Conservation (phyloP, 2,113 vertebrate genomes). For the Carassius gibelio region DNA sequence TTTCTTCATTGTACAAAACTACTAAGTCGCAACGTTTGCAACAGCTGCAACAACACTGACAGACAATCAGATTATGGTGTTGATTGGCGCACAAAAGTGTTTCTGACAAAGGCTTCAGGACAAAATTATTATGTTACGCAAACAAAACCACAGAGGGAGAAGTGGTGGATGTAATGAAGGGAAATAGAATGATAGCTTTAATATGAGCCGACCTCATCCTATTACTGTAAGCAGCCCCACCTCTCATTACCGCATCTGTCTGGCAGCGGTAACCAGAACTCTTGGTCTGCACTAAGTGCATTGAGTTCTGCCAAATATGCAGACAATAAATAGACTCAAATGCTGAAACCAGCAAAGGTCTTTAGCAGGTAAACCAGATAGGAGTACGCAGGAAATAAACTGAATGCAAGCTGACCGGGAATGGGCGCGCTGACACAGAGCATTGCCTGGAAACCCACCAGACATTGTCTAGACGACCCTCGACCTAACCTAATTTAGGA, state of each 20-base stretch:
- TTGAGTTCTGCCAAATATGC: slow-evolving; percentile 41
- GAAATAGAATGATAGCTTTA: slow-evolving; percentile 4
- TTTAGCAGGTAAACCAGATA: slow-evolving; percentile 37
- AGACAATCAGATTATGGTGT: background rate
- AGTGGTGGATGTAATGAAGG: background rate
- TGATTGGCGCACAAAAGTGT: background rate
- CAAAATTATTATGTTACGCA: background rate
- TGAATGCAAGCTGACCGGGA: slow-evolving; percentile 9
- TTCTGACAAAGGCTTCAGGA: background rate
- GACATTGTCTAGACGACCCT: slow-evolving; percentile 3
- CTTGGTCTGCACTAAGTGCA: slow-evolving; percentile 44
- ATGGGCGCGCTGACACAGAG: background rate
- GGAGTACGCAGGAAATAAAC: background rate
- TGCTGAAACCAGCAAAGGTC: slow-evolving; percentile 25
- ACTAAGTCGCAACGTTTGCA: background rate
- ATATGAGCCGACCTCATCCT: background rate
- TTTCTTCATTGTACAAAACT: background rate
- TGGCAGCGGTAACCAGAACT: slow-evolving; percentile 47
- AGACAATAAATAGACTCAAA: slow-evolving; percentile 53
- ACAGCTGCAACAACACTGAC: background rate
- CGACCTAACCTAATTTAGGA: background rate
- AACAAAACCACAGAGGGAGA: background rate
- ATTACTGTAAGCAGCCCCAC: slow-evolving; percentile 40
- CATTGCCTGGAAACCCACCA: slow-evolving; percentile 3
- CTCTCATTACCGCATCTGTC: slow-evolving; percentile 55